Evolutionary conservation across 1,140 invertebrate species (phyloP), one percentile per base, ranked within the genome.

Genomic region (Drosophila lacteicornis): DNA sequence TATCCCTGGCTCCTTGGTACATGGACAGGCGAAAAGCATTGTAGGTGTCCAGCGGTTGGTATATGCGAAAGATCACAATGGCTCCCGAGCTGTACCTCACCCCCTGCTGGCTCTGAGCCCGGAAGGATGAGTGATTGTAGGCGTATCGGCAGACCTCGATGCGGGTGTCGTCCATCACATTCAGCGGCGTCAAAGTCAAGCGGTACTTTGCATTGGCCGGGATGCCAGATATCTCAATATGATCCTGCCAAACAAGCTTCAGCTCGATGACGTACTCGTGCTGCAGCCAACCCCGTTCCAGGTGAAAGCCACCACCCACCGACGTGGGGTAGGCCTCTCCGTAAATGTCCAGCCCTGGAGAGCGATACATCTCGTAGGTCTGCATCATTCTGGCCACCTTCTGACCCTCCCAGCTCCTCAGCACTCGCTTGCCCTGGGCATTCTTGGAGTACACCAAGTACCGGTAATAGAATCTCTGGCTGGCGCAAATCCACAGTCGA

Each of bases 241-340:
- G 91, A 25, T 83, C 73, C 12, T 56, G 61, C 91, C 91, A 92
- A 3, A 82, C 58, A 79, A 98, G 94, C 92, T 98, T 97, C 62
- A 99, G 95, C 91, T 98, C 97, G 50, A 99, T 94, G 36, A 97
- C 94, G 50, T 96, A 97, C 91, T 98, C 97, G 60, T 95, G 94
- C 19, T 96, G 97, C 3, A 99, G 92, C 58, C 68, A 80, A 0
- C 77, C 77, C 60, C 94, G 94, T 79, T 96, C 96, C 19, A 97
- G 93, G 70, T 94, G 94, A 15, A 94, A 93, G 27, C 94, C 93
- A 27, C 94, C 94, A 84, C 95, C 95, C 92, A 95, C 94, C 62
- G 94, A 94, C 0, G 51, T 65, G 17, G 80, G 63, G 67, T 92
- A 91, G 2, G 87, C 81, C 71, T 94, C 93, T 8, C 97, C 96